Evolutionary conservation across 2,797 vertebrate genomes (phyloP), one percentile per base, ranked within the genome.

Genomic region (Scolopax rusticola): DNA sequence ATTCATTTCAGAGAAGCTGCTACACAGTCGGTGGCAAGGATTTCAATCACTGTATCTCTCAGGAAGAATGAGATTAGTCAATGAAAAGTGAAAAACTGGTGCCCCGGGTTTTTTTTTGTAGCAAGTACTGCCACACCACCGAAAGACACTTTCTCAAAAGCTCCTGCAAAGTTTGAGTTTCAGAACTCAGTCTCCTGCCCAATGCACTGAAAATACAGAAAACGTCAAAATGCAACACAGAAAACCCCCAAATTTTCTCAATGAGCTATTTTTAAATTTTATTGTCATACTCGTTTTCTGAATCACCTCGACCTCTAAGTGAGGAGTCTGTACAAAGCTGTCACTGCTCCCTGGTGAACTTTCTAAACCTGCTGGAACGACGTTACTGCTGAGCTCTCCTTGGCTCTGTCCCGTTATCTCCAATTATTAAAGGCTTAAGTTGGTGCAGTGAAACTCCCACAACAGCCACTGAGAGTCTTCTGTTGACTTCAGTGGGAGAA

Each of bases 1-100:
- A 89, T 90, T 90, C 23, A 33, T 83, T 93, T 96, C 68, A 30
- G 77, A 92, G 84, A 84, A 76, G 33, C 88, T 84, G 71, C 60
- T 91, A 16, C 45, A 50, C 68, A 64, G 86, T 67, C 2, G 7
- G 77, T 77, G 74, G 91, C 50, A 70, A 79, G 64, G 75, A 69
- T 94, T 93, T 96, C 90, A 93, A 48, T 83, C 73, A 57, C 79
- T 73, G 53, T 59, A 40, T 69, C 61, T 90, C 84, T 78, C 33
- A 56, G 81, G 83, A 92, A 91, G 71, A 91, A 83, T 50, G 69
- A 85, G 73, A 81, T 70, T 61, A 77, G 41, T 76, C 45, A 91
- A 56, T 43, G 50, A 83, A 76, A 86, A 91, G 67, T 88, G 87
- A 86, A 77, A 93, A 81, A 53, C 33, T 4, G 8, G 7, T 74